These are phyloP conservation scores for Prochilodus magdalenae DNA, from an alignment of 2,113 vertebrate species.

Conservation along the genomic window DNA sequence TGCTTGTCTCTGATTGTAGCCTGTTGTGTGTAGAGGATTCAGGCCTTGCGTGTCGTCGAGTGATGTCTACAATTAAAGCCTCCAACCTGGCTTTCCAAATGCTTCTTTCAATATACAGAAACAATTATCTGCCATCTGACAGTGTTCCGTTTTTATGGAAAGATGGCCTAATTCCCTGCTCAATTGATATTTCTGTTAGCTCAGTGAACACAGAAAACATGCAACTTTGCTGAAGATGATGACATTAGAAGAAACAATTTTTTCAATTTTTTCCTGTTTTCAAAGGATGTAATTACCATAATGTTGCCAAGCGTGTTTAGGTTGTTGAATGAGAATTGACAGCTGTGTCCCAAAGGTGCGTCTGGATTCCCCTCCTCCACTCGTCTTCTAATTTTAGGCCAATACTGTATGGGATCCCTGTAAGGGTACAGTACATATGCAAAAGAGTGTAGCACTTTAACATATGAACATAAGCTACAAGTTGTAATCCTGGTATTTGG, in stretches of 20 bases:
- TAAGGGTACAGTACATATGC: too few species aligned
- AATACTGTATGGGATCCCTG: too few species aligned
- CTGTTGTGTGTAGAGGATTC: not conserved
- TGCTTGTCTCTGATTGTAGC: not conserved
- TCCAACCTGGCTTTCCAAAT: constrained; percentile 4
- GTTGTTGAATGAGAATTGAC: not conserved
- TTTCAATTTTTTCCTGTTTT: not conserved
- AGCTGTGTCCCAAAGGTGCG: not conserved
- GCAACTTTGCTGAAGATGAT: not conserved
- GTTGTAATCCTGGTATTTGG: too few species aligned
- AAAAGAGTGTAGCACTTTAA: too few species aligned
- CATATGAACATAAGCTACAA: too few species aligned
- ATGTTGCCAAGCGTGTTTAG: not conserved
- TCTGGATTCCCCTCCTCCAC: not conserved
- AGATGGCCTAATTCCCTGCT: not conserved
- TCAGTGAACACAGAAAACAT: constrained; percentile 23
- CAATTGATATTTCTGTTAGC: constrained; percentile 4
- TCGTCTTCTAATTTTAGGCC: not conserved
- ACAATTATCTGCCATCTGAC: constrained; percentile 25
- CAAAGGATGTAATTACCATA: not conserved
- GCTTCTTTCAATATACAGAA: constrained; percentile 27
- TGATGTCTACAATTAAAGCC: not conserved
- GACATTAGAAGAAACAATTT: constrained; percentile 23
- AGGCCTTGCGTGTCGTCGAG: not conserved
- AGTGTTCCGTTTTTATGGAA: not conserved